Evolutionary conservation across 37 sponge, comb jelly and placozoan species (phyloP).

Genomic region (Hormiphora californensis): DNA sequence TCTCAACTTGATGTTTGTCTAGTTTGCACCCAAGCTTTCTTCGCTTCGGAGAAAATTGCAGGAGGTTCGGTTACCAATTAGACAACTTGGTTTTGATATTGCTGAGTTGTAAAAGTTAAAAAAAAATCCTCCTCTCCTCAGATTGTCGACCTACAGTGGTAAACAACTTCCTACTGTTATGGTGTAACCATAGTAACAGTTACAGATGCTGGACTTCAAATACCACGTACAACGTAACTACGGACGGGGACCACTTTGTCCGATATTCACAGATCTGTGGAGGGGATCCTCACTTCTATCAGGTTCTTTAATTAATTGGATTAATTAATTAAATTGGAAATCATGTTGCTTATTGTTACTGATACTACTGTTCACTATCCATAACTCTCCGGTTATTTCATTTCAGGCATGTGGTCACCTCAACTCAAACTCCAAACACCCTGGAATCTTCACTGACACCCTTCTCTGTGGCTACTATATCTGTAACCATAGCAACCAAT

Average conservation of each 20-base stretch:
- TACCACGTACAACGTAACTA: background rate
- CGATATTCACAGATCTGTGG: background rate
- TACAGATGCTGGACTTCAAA: background rate
- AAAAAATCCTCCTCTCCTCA: no score
- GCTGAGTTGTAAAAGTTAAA: no score
- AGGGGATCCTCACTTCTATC: background rate
- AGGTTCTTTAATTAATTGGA: background rate
- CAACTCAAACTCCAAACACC: background rate
- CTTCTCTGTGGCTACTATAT: background rate
- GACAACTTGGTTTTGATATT: no score
- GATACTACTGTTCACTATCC: background rate
- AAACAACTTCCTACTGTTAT: no score
- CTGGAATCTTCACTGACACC: no score
- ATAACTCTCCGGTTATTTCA: background rate
- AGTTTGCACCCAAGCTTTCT: no score
- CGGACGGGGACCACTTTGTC: background rate
- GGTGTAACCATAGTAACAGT: background rate
- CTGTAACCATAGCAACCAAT: background rate
- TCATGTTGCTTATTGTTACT: background rate
- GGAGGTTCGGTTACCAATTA: no score
- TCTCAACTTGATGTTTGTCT: no score
- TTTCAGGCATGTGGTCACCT: conserved; percentile 4
- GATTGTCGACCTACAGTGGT: no score
- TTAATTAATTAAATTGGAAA: background rate
- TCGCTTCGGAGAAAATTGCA: no score